A percentile compares a stretch with the other conserved stretches of the same genome.
Conservation (phyloP, 2,888 invertebrate species). For the Tuberolachnus salignus region DNA sequence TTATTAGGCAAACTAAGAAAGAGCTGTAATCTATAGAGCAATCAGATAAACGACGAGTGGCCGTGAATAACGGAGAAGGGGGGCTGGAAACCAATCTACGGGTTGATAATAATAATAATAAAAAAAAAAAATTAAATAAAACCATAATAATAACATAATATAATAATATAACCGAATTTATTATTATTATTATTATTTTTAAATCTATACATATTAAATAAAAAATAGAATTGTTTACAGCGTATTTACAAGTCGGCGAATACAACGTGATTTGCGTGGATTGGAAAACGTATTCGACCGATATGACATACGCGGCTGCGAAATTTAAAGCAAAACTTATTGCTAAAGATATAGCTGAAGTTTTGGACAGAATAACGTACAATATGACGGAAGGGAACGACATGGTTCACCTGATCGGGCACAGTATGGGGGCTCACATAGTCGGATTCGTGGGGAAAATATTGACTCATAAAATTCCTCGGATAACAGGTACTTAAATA, state of each 20-base stretch:
- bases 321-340: neutral
- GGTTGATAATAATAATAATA: too few species aligned
- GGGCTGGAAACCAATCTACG: too few species aligned
- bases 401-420: slow-evolving; percentile 37
- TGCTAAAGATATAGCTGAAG: slow-evolving; percentile 17
- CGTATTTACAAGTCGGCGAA: neutral
- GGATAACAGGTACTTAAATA: slow-evolving; percentile 49
- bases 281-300: slow-evolving; percentile 1
- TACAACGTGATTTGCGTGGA: slow-evolving; percentile 45
- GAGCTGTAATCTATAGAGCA: too few species aligned
- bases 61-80: too few species aligned
- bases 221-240: neutral
- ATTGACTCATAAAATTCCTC: neutral
- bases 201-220: neutral
- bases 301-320: neutral
- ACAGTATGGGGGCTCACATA: slow-evolving; percentile 41
- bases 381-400: neutral
- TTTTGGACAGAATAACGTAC: neutral
- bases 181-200: neutral
- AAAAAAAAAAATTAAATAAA: too few species aligned
- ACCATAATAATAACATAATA: too few species aligned
- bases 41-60: too few species aligned
- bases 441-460: slow-evolving; percentile 24
- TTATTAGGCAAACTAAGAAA: too few species aligned
- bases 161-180: too few species aligned